Base-by-base conservation (phyloP, 2,888 invertebrate genomes). In the Pristionchus entomophagus region DNA sequence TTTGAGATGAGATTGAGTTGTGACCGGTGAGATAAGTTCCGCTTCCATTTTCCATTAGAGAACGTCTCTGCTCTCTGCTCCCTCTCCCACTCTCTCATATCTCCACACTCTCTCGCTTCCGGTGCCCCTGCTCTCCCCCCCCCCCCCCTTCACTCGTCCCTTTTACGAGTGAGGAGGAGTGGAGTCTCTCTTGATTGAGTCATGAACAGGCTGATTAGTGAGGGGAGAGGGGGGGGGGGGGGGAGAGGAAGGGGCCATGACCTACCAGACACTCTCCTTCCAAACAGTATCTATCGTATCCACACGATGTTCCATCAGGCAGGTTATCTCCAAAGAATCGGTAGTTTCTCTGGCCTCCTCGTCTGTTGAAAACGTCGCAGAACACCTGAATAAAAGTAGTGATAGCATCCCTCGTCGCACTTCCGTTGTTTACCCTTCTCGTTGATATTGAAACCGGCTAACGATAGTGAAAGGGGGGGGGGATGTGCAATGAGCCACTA, bases 291-390 rank as follows among this genome's bases (percentile, higher is more conserved):
- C 91, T 86, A 59, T 92, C 91, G 85, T 88, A 90, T 56, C 93
- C 93, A 87, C 93, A 93, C 17, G 92, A 90, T 2, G 93, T 91
- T n/a, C 93, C 93, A 88, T 93, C 93, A 32, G 93, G 93, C 65
- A 93, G 87, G 82, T 91, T 92, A 86, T 93, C 93, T 45, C 93
- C 93, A 86, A 91, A 94, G 90, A 92, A 93, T 82, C 93, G 92
- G 84, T 93, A 93, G 87, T 91, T 92, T 12, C 91, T 87, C 81
- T 91, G 91, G 65, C 88, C 88, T 53, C 91, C 92, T 65, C 87
- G 87, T 19, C 88, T 88, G 86, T 89, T 92, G 86, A 87, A 88
- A 26, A 93, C 92, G 86, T 93, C 93, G 87, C 93, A 93, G 88
- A 93, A 93, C 41, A 93, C 91, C 93, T 93, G 86, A 85, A 91